Evolutionary conservation across 2,888 invertebrate genomes (phyloP), one percentile per base, ranked within the genome.

Genomic region (Dasysyrphus albostriatus): DNA sequence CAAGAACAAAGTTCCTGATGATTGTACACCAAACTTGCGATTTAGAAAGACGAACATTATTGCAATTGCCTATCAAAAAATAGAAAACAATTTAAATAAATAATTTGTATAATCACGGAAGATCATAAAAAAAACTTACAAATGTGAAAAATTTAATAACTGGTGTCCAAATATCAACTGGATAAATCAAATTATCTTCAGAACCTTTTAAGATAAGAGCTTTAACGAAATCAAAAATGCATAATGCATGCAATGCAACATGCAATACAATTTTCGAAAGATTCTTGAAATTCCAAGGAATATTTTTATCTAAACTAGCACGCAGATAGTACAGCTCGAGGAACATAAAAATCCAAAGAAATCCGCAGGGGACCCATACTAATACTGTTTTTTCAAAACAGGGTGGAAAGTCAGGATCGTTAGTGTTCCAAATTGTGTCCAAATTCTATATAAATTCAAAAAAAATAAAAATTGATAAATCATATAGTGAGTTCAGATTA

Each of bases 381-480:
- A 99, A 93, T 1, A 97, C 95, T 0, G 98, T 98, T 92, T 96
- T 96, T 93, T 98, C 96, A 92, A 99, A 98, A 93, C 99, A 99
- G 91, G 94, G 94, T 88, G 98, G 97, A 89, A 99, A 94, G 91
- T 97, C 96, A 54, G 98, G 99, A 92, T 95, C 94, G 7, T 95
- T 93, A 16, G 98, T 96, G 90, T 96, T 91, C 98, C 98, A 98
- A 75, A 97, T 95, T 89, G 95, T 90, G 89, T 95, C 94, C 88
- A 93, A 91, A 93, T 98, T 95, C 98, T 98, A 93, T 88, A 94
- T 94, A 89, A 89, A 89, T 89, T 88, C 89, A 24, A 75, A 34
- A 58, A 44, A 39, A 10, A 29, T 5, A 16, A 47, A 3, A 47
- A 16, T 1, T 47, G 8, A 16, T n/a, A 7, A 47, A 16, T 29